Conservation (phyloP, 1,140 invertebrate species). For the Rhopalosiphum padi region DNA sequence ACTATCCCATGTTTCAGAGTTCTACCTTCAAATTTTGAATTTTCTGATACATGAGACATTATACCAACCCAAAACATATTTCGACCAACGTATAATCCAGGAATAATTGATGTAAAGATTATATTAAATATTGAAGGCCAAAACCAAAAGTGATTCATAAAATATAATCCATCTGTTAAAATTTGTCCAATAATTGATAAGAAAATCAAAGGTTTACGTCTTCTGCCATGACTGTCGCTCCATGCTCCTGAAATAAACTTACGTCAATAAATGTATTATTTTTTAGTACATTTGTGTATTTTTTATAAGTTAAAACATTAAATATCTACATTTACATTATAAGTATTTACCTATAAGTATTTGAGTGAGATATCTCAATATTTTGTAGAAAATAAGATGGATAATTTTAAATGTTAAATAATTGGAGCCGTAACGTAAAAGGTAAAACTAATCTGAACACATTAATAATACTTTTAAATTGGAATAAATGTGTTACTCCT, state of each 20-base stretch:
- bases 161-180: neutral
- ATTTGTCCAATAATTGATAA: slow-evolving; percentile 62
- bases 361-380: too few species aligned
- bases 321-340: neutral
- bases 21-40: slow-evolving; percentile 2
- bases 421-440: too few species aligned
- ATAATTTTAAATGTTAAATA: too few species aligned
- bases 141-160: slow-evolving; percentile 30
- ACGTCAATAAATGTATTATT: neutral
- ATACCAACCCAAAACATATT: slow-evolving; percentile 24
- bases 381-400: too few species aligned
- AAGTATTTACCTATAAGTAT: too few species aligned
- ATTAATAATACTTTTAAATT: too few species aligned
- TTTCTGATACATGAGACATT: slow-evolving; percentile 32
- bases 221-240: slow-evolving; percentile 60
- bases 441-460: too few species aligned
- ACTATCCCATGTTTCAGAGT: slow-evolving; percentile 31
- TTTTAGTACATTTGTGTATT: neutral
- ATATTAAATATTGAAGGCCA: neutral
- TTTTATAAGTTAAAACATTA: neutral
- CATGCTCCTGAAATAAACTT: slow-evolving; percentile 57
- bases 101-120: neutral
- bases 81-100: slow-evolving; percentile 2
- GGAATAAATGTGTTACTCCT: too few species aligned
- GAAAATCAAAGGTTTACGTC: slow-evolving; percentile 65